Percentiles rank a stretch among this genome's conserved stretches.
These are phyloP conservation scores for Stenopsyche tienmushanensis DNA, from an alignment of 1,140 invertebrate species.

Conservation along the genomic window DNA sequence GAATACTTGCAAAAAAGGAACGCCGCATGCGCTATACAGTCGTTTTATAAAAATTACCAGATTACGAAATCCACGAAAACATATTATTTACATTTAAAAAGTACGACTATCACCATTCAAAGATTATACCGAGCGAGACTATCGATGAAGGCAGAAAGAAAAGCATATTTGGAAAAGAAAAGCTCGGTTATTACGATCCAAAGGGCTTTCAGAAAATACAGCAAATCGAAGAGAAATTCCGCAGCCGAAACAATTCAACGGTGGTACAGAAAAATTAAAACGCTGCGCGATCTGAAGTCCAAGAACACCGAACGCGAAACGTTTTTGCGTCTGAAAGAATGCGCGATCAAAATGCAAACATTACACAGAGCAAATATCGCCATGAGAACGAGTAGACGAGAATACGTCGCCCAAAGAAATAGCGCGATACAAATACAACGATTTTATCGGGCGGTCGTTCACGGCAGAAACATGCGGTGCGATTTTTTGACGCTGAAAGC, in stretches of 20 bases:
- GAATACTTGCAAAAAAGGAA: neutral
- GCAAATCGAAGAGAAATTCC: neutral
- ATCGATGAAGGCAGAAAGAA: constrained; percentile 25
- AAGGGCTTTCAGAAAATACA: neutral
- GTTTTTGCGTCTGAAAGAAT: neutral
- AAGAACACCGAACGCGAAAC: neutral
- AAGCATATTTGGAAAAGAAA: neutral
- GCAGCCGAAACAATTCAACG: neutral
- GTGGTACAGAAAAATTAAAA: neutral
- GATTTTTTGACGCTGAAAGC: neutral
- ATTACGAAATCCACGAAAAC: neutral
- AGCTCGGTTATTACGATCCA: neutral
- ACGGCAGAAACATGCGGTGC: neutral
- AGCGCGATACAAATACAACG: neutral
- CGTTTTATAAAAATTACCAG: neutral
- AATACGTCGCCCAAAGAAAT: neutral
- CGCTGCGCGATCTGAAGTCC: neutral
- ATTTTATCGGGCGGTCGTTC: neutral
- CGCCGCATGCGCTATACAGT: neutral
- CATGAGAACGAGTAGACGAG: neutral
- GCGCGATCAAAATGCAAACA: neutral
- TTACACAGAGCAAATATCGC: neutral
- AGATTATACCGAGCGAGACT: neutral
- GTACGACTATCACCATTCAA: neutral
- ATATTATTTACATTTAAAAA: constrained; percentile 23